Evolutionary conservation across 2,113 vertebrate species (phyloP), one percentile per base, ranked within the genome.

Genomic region (Mustela nigripes): DNA sequence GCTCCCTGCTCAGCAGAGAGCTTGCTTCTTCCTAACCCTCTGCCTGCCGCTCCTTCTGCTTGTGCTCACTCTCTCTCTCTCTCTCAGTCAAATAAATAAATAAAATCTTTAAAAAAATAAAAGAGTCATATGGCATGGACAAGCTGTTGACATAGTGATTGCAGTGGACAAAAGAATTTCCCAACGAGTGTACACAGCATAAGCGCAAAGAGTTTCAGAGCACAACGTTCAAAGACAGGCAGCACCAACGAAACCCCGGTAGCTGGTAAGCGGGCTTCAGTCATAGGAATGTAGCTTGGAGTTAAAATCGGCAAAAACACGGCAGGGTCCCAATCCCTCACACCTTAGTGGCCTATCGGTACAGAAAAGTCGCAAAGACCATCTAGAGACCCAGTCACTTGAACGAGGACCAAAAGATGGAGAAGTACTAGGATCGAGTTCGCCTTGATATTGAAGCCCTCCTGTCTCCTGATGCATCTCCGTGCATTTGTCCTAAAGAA

Each of bases 361-460:
- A 79, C 18, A 73, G 33, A 91, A 97, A 88, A 91, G 18, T 62
- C 31, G 89, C 56, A 62, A 24, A 5, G 63, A 85, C n/a, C 89
- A 86, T 24, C 21, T 80, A 85, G 36, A 92, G 5, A 88, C 42
- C 14, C 26, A 65, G 22, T 65, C 94, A 56, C 11, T 26, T 86
- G 50, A 89, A 73, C 24, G 36, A 84, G 31, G 4, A 78, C 74
- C 67, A 95, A 88, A 84, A 24, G 7, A 58, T 82, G 74, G 42
- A 82, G 16, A 87, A 79, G 71, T 81, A 50, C 6, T 83, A 89
- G 5, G 93, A 31, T 80, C 19, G 53, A 36, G 2, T 71, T 97
- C 83, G 58, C 74, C 48, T 92, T 97, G 69, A 67, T 85, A 84
- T 62, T 91, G 12, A 92, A 95, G 73, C 88, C n/a, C 5, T 83